These are phyloP conservation scores for Adelphocoris suturalis DNA, from an alignment of 2,888 invertebrate genomes.

Conservation along the genomic window DNA sequence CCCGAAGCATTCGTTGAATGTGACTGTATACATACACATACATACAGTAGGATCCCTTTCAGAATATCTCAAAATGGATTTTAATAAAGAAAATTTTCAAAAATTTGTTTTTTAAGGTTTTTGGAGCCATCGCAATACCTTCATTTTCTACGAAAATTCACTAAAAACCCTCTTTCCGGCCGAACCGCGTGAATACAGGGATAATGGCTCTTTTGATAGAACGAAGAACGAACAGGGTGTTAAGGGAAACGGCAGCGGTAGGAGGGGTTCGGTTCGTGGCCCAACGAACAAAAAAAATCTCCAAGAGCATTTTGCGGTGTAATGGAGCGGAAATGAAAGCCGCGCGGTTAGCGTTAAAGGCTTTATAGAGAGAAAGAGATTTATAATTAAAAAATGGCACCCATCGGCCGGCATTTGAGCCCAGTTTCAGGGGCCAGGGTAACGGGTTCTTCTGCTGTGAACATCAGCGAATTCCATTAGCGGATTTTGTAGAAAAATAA, in stretches of 20 bases:
- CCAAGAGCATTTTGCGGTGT: constrained; percentile 3
- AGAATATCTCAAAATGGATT: too few species aligned
- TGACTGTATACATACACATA: too few species aligned
- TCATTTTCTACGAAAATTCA: too few species aligned
- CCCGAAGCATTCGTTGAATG: too few species aligned
- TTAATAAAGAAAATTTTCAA: too few species aligned
- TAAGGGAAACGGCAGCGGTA: background rate
- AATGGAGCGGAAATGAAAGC: constrained; percentile 10
- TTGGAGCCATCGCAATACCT: too few species aligned
- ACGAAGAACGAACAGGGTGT: background rate
- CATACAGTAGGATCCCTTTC: too few species aligned
- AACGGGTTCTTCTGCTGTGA: background rate
- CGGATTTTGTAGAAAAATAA: too few species aligned
- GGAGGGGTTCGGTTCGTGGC: background rate
- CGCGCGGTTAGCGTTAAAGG: constrained; percentile 1
- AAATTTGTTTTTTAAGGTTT: too few species aligned
- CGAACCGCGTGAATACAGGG: background rate
- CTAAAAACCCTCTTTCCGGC: background rate
- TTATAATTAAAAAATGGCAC: constrained; percentile 24
- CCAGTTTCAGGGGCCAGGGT: background rate
- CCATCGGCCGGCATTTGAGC: background rate
- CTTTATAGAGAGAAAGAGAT: background rate
- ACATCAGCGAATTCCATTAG: too few species aligned
- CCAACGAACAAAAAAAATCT: background rate
- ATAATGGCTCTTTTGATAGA: constrained; percentile 19